These are phyloP conservation scores for Acanthornis magna DNA, from an alignment of 2,797 vertebrate genomes.

Conservation along the genomic window DNA sequence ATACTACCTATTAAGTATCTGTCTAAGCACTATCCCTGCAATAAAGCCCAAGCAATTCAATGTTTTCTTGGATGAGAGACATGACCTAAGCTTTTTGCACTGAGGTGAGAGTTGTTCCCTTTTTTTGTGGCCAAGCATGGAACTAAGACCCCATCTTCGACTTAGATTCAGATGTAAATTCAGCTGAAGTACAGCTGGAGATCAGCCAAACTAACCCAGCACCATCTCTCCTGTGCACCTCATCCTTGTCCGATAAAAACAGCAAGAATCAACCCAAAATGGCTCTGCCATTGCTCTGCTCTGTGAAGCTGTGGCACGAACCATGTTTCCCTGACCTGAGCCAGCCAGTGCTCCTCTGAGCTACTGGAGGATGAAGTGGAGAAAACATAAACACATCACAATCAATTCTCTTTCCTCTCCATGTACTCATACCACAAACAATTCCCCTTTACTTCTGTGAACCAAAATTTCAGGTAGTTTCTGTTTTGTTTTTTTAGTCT, in stretches of 20 bases:
- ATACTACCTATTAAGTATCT: not conserved
- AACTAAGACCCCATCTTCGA: not conserved
- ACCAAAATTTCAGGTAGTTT: not conserved
- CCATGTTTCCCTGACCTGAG: not conserved
- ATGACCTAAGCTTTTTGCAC: not conserved
- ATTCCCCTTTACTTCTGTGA: not conserved
- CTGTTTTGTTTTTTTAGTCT: not conserved
- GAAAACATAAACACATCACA: rapidly evolving
- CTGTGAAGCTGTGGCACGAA: not conserved
- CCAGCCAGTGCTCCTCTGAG: not conserved
- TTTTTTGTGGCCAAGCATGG: not conserved
- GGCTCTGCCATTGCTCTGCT: rapidly evolving
- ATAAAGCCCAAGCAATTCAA: not conserved
- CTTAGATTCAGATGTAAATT: not conserved
- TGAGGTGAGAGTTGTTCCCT: not conserved
- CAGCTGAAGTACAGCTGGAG: not conserved
- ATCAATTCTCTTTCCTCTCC: not conserved
- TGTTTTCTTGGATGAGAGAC: not conserved
- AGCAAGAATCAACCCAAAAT: not conserved
- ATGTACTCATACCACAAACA: not conserved
- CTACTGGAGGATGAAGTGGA: not conserved
- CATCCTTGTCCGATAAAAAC: not conserved
- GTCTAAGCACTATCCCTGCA: not conserved
- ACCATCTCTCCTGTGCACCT: rapidly evolving
- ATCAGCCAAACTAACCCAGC: not conserved